phyloP scores from a whole-genome alignment of 2,113 vertebrate genomes.

The Clarias magur region DNA sequence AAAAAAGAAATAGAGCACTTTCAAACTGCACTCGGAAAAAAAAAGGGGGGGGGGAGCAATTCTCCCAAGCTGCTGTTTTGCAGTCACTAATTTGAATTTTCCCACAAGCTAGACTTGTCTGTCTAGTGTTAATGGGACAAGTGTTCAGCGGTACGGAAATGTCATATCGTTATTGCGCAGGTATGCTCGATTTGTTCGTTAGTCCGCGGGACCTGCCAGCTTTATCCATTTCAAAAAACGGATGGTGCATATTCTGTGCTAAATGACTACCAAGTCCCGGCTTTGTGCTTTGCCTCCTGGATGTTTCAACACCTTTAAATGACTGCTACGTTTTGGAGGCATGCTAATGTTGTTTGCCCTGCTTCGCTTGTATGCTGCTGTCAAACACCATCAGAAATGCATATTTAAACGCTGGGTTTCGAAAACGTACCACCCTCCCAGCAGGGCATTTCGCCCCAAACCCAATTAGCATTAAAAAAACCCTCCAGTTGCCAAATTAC shows the following conservation, averaged over 20 bases:
- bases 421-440: constrained; percentile 6
- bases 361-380: neutral
- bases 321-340: neutral
- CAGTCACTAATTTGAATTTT: constrained; percentile 22
- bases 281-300: neutral
- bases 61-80: neutral
- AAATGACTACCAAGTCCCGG: neutral
- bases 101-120: neutral
- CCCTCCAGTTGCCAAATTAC: constrained; percentile 14
- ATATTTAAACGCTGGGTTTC: neutral
- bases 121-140: constrained; percentile 1
- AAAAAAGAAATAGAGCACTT: neutral
- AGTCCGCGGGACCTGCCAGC: neutral
- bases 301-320: neutral
- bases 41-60: too few species aligned
- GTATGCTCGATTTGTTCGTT: neutral
- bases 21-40: neutral
- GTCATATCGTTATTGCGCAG: neutral
- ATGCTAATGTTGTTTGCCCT: constrained; percentile 5
- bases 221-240: neutral
- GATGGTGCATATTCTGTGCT: neutral
- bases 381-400: neutral
- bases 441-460: neutral
- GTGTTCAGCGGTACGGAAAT: neutral
- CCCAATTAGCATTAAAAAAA: constrained; percentile 14